Evolutionary conservation across 2,888 invertebrate species (phyloP), one percentile per base, ranked within the genome.

Genomic region (Zygogramma bicolorata): DNA sequence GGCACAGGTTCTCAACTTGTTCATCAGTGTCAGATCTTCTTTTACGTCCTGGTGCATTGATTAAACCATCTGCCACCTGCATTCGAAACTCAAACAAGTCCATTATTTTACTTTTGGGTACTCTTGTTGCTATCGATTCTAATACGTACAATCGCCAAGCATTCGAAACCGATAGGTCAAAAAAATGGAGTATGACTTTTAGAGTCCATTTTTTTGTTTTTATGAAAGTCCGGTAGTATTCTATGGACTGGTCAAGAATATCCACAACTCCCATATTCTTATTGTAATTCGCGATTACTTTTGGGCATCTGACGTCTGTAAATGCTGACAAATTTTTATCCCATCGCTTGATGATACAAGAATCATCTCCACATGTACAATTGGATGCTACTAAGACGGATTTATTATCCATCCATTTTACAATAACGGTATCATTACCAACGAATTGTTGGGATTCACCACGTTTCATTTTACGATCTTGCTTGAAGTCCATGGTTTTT

Each of bases 151-250:
- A 74, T 31, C 80, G 67, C 81, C 80, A 81, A 15, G 75, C 71
- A 58, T 82, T 76, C 42, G 61, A 77, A 75, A 49, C 13, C 7
- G 22, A 8, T 8, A 49, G 20, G 13, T 68, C 74, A 59, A 79
- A 59, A 10, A 79, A 77, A 71, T 77, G 76, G 74, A 75, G 18
- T 49, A 84, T 80, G 0, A 83, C 72, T 62, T 82, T 81, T 0
- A 85, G 31, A 2, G 83, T 77, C 80, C 83, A 83, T 67, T 84
- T 85, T n/a, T 75, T 75, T 6, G 80, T 81, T 75, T 81, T 80
- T 38, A 74, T 74, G 63, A 78, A 78, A 10, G 81, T 78, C n/a
- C 83, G 42, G 38, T 83, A 84, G 5, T 74, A 67, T n/a, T 81
- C 79, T 74, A 84, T 77, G 57, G 81, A 72, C 27, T 81, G 80